Conservation (phyloP, 2,113 vertebrate species). For the Raja brachyura region DNA sequence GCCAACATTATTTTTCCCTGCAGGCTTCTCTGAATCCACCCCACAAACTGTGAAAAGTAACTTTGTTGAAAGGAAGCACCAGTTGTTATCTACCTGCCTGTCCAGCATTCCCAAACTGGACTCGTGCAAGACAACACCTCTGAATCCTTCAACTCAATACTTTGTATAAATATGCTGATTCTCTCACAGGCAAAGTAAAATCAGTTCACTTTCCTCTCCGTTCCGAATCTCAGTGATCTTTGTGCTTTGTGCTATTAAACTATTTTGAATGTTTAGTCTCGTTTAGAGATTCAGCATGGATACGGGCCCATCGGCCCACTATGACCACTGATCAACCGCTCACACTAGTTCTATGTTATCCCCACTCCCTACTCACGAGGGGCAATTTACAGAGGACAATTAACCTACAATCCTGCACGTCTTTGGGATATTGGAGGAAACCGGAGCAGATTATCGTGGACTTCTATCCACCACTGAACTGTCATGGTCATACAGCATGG, state of each 20-base stretch:
- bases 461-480: no score
- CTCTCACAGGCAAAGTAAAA: neutral
- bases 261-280: no score
- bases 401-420: no score
- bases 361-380: no score
- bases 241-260: neutral
- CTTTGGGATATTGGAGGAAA: no score
- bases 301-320: no score
- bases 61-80: neutral
- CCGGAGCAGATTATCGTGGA: no score
- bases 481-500: no score
- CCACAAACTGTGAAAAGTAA: neutral
- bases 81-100: neutral
- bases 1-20: neutral
- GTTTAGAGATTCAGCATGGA: no score
- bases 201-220: neutral
- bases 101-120: neutral
- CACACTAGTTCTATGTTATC: no score
- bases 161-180: neutral
- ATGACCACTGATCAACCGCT: no score
- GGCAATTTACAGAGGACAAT: no score
- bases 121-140: neutral
- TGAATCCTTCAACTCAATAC: neutral
- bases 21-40: neutral
- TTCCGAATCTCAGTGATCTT: neutral